Conservation (phyloP, 2,797 vertebrate species). For the Parauchenoglanis punctatus region DNA sequence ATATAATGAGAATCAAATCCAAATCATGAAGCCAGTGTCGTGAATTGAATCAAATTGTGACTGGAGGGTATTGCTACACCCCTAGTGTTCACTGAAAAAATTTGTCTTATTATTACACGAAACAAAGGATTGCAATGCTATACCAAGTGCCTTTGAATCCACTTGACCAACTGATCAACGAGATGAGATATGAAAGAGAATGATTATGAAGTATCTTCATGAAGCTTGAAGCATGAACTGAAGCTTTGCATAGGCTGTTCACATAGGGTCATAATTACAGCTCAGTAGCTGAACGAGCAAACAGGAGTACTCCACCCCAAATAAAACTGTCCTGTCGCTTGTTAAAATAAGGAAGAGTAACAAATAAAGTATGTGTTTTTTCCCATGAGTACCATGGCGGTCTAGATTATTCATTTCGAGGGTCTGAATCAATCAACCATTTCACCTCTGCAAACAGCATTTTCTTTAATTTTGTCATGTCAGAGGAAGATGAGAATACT, state of each 20-base stretch:
- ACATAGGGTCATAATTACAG: not conserved
- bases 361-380: not conserved
- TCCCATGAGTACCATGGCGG: not conserved
- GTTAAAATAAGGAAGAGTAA: not conserved
- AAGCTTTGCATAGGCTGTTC: not conserved
- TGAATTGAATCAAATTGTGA: not conserved
- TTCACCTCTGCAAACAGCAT: not conserved
- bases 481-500: not conserved
- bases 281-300: not conserved
- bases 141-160: not conserved
- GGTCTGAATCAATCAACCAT: not conserved
- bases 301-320: not conserved
- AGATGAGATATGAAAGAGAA: not conserved
- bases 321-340: not conserved
- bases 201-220: not conserved
- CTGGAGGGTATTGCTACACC: not conserved
- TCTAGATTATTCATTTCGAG: not conserved
- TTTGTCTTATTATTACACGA: not conserved
- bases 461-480: not conserved
- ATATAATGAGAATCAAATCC: not conserved
- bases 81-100: not conserved
- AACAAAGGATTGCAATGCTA: not conserved
- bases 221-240: no score
- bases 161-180: no score
- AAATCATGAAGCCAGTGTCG: not conserved